These are phyloP conservation scores for Columba guinea DNA, from an alignment of 2,797 vertebrate genomes.

Conservation along the genomic window DNA sequence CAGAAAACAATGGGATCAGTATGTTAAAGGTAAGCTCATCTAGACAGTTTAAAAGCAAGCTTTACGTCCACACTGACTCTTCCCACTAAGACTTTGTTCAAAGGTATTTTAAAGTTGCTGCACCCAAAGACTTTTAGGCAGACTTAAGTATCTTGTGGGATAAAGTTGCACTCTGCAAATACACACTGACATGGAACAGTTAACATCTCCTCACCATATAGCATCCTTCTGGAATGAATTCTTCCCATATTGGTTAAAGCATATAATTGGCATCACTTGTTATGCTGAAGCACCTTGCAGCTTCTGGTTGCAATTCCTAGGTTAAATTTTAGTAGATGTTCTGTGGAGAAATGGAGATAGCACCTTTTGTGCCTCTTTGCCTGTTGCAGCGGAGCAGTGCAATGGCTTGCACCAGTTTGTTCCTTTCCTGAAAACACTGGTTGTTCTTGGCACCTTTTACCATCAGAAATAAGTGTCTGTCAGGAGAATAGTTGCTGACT, in stretches of 20 bases:
- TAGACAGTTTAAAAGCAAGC: neutral
- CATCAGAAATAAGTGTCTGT: neutral
- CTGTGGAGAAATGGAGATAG: neutral
- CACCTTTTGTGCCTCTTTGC: neutral
- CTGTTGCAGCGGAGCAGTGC: neutral
- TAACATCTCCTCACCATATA: neutral
- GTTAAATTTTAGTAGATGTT: neutral
- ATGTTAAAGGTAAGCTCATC: slow-evolving; percentile 85
- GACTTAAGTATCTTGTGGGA: neutral
- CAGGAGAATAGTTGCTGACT: neutral
- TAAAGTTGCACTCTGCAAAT: neutral
- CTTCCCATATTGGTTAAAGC: neutral
- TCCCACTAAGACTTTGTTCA: neutral
- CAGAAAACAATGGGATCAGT: slow-evolving; percentile 89
- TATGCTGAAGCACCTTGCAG: neutral
- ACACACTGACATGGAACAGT: neutral
- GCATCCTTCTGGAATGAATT: neutral
- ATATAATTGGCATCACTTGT: neutral
- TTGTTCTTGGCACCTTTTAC: neutral
- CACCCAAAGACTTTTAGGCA: neutral
- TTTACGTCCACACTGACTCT: neutral
- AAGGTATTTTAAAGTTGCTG: neutral
- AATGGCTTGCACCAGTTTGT: neutral
- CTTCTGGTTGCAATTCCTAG: neutral
- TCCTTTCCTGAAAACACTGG: neutral